Evolutionary conservation across 2,797 vertebrate species (phyloP).

Genomic region (Stomatorhinus walkeri): DNA sequence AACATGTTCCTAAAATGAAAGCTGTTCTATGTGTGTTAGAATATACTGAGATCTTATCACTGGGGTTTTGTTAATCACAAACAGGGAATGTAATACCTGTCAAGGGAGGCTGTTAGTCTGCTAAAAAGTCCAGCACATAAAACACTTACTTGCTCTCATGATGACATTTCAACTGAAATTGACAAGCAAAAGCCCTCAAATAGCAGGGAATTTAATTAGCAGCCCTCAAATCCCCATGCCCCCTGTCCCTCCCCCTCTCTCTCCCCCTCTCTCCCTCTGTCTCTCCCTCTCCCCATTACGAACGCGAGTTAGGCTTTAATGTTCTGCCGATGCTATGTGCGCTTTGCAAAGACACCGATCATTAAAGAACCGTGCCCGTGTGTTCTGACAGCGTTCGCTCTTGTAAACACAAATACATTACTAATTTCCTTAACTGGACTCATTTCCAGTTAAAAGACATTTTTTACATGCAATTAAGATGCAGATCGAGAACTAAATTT

Average conservation of each 20-base stretch:
- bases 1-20: not conserved
- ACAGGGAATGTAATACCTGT: not conserved
- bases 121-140: not conserved
- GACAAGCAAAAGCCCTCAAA: not conserved
- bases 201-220: not conserved
- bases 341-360: not conserved
- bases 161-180: not conserved
- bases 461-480: not conserved
- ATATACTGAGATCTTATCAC: conserved; percentile 24
- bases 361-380: not conserved
- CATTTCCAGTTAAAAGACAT: not conserved
- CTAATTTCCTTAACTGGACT: conserved; percentile 7
- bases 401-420: conserved; percentile 9
- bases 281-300: not conserved
- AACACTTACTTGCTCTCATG: not conserved
- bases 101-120: not conserved
- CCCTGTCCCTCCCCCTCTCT: not conserved
- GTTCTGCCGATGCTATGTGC: not conserved
- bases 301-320: not conserved
- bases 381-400: not conserved
- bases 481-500: not conserved
- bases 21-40: not conserved
- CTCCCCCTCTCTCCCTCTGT: not conserved
- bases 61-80: not conserved
- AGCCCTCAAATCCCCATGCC: not conserved